These are phyloP conservation scores for Bos taurus DNA, from an alignment of 2,113 vertebrate genomes.

Conservation along the genomic window DNA sequence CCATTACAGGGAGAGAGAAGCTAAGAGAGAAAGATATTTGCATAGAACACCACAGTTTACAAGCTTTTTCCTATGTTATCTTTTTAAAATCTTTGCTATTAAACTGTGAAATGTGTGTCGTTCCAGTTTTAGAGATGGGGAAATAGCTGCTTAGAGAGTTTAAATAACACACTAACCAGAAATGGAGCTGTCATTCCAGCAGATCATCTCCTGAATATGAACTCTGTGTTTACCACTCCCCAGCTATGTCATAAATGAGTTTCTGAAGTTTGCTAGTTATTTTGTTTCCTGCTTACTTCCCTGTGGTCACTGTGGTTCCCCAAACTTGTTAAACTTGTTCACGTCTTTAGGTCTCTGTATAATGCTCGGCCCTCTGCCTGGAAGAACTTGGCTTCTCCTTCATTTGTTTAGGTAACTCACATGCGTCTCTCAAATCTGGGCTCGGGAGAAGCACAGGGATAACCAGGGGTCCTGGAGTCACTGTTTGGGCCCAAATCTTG, in stretches of 20 bases:
- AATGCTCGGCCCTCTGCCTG: neutral
- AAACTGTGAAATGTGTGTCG: neutral
- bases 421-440: neutral
- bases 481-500: neutral
- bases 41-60: neutral
- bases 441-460: neutral
- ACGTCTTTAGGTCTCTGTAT: neutral
- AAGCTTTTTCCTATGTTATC: neutral
- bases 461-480: neutral
- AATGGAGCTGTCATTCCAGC: neutral
- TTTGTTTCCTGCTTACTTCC: neutral
- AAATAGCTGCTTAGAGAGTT: neutral
- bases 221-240: neutral
- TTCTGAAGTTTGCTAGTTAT: neutral
- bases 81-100: neutral
- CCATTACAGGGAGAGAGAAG: neutral
- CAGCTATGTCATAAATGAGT: neutral
- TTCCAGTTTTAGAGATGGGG: conserved; percentile 1
- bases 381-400: neutral
- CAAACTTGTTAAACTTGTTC: neutral
- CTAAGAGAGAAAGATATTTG: conserved; percentile 9
- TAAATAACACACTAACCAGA: neutral
- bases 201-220: neutral
- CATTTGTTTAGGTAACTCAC: neutral
- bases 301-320: neutral